These are phyloP conservation scores for Bombyx huttoni DNA, from an alignment of 2,888 invertebrate genomes.

Conservation along the genomic window DNA sequence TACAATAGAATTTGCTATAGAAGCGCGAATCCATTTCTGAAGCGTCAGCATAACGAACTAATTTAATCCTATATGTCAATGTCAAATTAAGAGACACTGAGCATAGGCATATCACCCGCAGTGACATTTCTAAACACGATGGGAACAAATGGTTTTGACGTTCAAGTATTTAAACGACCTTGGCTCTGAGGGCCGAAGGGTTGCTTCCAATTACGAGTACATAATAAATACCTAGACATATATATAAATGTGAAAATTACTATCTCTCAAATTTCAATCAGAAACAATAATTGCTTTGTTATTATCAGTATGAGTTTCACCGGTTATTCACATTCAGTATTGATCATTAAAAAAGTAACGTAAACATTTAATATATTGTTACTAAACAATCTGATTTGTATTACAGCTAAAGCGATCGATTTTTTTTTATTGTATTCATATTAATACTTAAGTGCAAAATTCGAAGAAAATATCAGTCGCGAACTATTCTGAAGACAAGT, in stretches of 20 bases:
- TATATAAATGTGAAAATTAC: too few species aligned
- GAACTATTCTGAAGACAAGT: conserved; percentile 11
- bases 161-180: conserved; percentile 60
- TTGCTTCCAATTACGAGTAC: conserved; percentile 40
- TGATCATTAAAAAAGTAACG: too few species aligned
- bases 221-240: conserved; percentile 1
- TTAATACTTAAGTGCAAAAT: conserved; percentile 6
- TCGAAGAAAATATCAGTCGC: background rate
- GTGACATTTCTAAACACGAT: conserved; percentile 66
- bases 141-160: conserved; percentile 65
- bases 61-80: conserved; percentile 66
- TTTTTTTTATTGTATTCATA: background rate
- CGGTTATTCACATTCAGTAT: too few species aligned
- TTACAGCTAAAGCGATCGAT: too few species aligned
- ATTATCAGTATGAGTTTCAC: too few species aligned
- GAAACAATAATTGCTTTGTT: too few species aligned
- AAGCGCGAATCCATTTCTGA: conserved; percentile 41
- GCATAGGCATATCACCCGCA: conserved; percentile 59
- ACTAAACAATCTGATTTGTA: too few species aligned
- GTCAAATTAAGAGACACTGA: conserved; percentile 63
- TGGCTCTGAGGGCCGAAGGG: conserved; percentile 45
- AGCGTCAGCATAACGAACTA: conserved; percentile 38
- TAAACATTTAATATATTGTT: too few species aligned
- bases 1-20: conserved; percentile 34
- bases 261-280: too few species aligned